Base-by-base conservation (phyloP, 53 echinoderm and acorn worm genomes). In the Mesocentrotus franciscanus region DNA sequence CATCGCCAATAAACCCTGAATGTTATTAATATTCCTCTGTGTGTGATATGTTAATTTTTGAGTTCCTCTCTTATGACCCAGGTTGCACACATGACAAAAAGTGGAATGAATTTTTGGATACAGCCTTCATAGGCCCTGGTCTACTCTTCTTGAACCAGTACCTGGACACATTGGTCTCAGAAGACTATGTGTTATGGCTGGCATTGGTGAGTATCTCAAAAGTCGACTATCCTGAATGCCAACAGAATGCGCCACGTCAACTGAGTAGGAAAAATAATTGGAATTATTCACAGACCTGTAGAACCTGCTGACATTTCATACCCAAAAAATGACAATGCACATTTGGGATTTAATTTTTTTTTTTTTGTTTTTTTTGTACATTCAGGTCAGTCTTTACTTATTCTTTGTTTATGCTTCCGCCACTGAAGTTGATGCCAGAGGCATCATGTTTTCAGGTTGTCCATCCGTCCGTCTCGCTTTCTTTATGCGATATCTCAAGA, bases 21-120 rank as follows among this genome's bases (percentile, higher is more conserved):
- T 49, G 6, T 2, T 39, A 39, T 3, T 39, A 39, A 39, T 39
- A 39, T 39, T 39, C 39, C 39, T 49, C 49, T 49, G 49, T 49
- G 6, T 49, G 3, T 49, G 49, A 49, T 49, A 68, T 68, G 20
- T 26, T 68, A 68, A 22, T 15, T n/a, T n/a, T n/a, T 68, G 49
- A 49, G 68, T 68, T 68, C 20, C 20, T 24, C 26, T 24, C 49
- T 68, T 68, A 68, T 18, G 8, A 68, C 26, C n/a, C 87, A 99
- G 99, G 98, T 99, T 89, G 99, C 99, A 56, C 98, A 99, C 95
- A 99, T 99, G 99, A 99, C 97, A 64, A 98, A 95, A 93, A 99
- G 99, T 96, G 95, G 96, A n/a, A 99, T 99, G 98, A 96, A 96
- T 78, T 96, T 97, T 56, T 97, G 49, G 99, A 99, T 68, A 92